Percentiles rank a stretch among this genome's conserved stretches.
phyloP scores from a whole-genome alignment of 2,888 invertebrate genomes.

The Xestia rhomboidea region DNA sequence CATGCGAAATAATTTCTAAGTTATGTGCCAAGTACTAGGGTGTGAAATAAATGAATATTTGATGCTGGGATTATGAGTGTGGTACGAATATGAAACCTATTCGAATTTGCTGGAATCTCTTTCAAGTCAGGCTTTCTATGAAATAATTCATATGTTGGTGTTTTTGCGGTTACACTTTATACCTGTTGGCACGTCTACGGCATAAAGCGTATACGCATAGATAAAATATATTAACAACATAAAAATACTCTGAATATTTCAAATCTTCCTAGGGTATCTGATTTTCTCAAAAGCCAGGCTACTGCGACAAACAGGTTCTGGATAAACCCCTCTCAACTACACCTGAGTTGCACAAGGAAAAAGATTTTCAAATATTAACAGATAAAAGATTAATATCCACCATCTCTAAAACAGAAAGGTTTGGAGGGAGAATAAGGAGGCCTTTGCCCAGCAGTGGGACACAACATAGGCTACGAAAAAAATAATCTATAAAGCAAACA shows the following conservation, averaged over 20 bases:
- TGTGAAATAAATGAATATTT: constrained; percentile 16
- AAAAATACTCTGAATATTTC: neutral
- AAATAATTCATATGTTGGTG: neutral
- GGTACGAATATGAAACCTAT: neutral
- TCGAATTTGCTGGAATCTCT: neutral
- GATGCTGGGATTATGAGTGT: neutral
- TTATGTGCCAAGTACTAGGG: constrained; percentile 10
- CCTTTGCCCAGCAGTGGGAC: too few relatives aligned
- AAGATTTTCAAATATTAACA: neutral
- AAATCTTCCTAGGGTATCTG: neutral
- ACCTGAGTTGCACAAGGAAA: too few relatives aligned
- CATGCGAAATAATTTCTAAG: constrained; percentile 23
- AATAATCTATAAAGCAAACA: neutral
- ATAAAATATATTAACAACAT: neutral
- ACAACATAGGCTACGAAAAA: too few relatives aligned
- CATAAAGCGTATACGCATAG: neutral
- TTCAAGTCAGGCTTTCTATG: neutral
- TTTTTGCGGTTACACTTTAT: neutral
- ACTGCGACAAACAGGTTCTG: too few relatives aligned
- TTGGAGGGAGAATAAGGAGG: too few relatives aligned
- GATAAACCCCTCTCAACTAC: too few relatives aligned
- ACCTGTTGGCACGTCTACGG: fast-evolving
- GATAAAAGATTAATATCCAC: neutral
- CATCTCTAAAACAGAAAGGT: neutral
- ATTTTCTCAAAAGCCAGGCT: neutral